phyloP scores from a whole-genome alignment of 2,888 invertebrate genomes.

The Drosophila peninsularis region DNA sequence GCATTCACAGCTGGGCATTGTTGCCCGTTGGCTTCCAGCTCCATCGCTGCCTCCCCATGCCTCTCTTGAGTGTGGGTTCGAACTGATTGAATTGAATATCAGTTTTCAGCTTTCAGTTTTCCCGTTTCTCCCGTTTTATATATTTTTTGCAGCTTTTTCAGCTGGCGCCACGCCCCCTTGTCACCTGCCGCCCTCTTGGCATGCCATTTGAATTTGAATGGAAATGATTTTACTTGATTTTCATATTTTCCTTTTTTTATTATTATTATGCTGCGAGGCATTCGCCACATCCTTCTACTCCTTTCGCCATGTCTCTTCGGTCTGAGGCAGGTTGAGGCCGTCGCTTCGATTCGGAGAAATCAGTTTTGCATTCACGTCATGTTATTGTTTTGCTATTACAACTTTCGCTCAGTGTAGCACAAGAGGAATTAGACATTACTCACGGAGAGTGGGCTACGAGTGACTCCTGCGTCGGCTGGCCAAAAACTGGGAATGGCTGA shows the following conservation, averaged over 20 bases:
- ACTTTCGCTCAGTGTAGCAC: conserved; percentile 3
- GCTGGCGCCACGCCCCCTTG: conserved; percentile 26
- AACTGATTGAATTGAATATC: conserved; percentile 79
- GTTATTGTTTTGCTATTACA: conserved; percentile 1
- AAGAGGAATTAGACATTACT: not conserved
- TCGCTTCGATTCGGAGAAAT: not conserved
- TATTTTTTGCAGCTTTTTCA: conserved; percentile 52
- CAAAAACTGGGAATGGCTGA: not conserved
- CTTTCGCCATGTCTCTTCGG: not conserved
- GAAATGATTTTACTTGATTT: conserved; percentile 78
- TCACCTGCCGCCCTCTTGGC: conserved; percentile 9
- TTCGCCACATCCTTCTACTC: conserved; percentile 5
- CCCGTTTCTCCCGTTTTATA: conserved; percentile 3
- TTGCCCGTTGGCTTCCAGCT: conserved; percentile 32
- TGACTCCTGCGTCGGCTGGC: not conserved
- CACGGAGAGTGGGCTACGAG: not conserved
- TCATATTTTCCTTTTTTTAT: conserved; percentile 53
- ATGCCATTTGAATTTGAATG: conserved; percentile 74
- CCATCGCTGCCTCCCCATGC: not conserved
- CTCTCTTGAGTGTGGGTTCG: conserved; percentile 11
- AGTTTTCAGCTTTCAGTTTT: conserved; percentile 60
- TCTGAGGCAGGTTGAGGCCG: not conserved
- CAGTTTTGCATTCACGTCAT: conserved; percentile 4
- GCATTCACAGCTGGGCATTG: conserved; percentile 57
- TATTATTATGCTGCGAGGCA: conserved; percentile 11